phyloP scores from a whole-genome alignment of 2,888 invertebrate species.

The Phortica okadai region DNA sequence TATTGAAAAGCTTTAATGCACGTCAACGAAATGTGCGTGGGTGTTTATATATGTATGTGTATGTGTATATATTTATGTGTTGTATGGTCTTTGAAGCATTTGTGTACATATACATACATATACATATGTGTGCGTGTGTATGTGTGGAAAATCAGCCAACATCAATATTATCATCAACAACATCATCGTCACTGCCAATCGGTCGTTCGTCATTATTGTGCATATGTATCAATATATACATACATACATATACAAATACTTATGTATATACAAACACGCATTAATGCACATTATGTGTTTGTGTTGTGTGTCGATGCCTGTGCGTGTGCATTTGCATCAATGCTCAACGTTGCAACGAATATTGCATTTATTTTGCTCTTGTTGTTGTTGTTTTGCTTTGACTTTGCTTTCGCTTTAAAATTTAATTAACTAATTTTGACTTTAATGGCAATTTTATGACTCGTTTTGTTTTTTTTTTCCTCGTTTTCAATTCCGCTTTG shows the following conservation, averaged over 20 bases:
- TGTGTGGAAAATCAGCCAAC: neutral
- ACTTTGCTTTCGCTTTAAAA: neutral
- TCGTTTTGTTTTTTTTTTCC: neutral
- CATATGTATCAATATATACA: constrained; percentile 6
- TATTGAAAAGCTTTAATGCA: no score
- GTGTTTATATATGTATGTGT: constrained; percentile 18
- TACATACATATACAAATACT: neutral
- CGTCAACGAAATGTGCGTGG: no score
- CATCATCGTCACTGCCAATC: neutral
- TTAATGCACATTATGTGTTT: constrained; percentile 12
- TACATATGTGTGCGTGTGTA: neutral
- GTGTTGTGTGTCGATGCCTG: neutral
- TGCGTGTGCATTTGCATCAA: neutral
- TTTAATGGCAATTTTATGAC: neutral
- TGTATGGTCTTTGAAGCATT: no score
- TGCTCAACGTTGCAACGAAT: neutral
- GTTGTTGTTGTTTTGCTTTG: constrained; percentile 39
- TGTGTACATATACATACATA: no score
- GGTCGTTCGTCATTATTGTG: neutral
- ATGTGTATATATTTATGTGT: constrained; percentile 19
- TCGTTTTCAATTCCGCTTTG: neutral
- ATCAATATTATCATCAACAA: neutral
- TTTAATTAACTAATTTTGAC: neutral
- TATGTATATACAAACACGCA: constrained; percentile 19
- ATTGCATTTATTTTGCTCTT: constrained; percentile 52